Evolutionary conservation across 2,113 vertebrate genomes (phyloP).

Genomic region (Cyphomyrus plagiostoma): DNA sequence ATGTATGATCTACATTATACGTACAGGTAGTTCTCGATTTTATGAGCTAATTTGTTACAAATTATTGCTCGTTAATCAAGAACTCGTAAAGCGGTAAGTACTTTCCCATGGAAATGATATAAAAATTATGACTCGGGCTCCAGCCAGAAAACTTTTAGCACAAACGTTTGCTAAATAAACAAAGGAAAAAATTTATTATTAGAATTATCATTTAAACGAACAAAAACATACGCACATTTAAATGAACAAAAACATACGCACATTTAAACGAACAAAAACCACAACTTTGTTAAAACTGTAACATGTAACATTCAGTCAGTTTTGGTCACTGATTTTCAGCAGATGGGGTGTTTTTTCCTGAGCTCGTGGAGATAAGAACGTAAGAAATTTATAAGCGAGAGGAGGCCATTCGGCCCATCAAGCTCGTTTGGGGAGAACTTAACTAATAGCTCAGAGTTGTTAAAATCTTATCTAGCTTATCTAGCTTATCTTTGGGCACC

Average conservation of each 20-base stretch:
- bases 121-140: background rate
- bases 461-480: too few species aligned
- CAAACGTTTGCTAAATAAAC: too few species aligned
- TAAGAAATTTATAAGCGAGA: too few species aligned
- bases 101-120: background rate
- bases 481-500: too few species aligned
- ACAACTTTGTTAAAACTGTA: too few species aligned
- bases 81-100: background rate
- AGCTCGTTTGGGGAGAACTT: too few species aligned
- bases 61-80: background rate
- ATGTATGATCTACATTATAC: background rate
- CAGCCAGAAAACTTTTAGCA: background rate
- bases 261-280: background rate
- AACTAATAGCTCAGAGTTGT: too few species aligned
- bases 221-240: background rate
- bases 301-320: background rate
- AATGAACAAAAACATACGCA: background rate
- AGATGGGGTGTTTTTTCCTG: background rate
- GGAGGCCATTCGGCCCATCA: too few species aligned
- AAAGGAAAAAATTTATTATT: background rate
- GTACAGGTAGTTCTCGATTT: background rate
- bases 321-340: background rate
- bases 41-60: background rate
- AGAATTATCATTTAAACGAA: background rate
- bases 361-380: background rate